Evolutionary conservation across 2,113 vertebrate genomes (phyloP).

Genomic region (Spilogale gracilis): DNA sequence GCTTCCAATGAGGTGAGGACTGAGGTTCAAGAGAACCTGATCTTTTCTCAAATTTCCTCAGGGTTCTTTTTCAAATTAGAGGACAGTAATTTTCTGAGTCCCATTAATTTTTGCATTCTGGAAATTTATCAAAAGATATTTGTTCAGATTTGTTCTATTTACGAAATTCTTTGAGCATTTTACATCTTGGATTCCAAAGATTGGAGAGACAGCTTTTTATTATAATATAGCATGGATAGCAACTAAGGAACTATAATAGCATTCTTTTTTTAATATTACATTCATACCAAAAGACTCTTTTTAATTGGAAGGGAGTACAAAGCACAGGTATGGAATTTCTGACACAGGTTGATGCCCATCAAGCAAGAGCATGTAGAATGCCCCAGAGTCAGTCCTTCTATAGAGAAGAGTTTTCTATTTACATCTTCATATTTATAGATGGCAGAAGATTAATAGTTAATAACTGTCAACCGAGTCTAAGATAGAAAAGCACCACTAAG

Average conservation of each 20-base stretch:
- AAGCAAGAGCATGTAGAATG: background rate
- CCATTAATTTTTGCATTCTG: background rate
- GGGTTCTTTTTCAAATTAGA: background rate
- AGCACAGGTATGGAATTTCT: background rate
- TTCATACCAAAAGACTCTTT: background rate
- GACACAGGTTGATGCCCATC: background rate
- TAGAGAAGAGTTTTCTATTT: background rate
- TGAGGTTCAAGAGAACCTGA: background rate
- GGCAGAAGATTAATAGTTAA: slow-evolving; percentile 65
- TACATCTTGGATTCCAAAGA: background rate
- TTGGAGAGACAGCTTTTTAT: background rate
- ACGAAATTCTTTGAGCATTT: background rate
- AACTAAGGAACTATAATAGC: background rate
- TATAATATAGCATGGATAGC: background rate
- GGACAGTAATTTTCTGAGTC: background rate
- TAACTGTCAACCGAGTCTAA: slow-evolving; percentile 51
- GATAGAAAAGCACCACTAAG: slow-evolving; percentile 60
- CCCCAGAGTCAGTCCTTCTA: background rate
- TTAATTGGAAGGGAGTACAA: background rate
- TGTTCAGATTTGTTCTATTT: background rate
- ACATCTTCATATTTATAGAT: slow-evolving; percentile 21
- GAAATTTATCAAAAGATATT: background rate
- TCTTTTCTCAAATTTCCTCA: background rate
- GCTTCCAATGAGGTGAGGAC: background rate
- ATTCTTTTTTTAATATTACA: background rate